Base-by-base conservation (phyloP, 2,797 vertebrate species). In the Myripristis jacobus region DNA sequence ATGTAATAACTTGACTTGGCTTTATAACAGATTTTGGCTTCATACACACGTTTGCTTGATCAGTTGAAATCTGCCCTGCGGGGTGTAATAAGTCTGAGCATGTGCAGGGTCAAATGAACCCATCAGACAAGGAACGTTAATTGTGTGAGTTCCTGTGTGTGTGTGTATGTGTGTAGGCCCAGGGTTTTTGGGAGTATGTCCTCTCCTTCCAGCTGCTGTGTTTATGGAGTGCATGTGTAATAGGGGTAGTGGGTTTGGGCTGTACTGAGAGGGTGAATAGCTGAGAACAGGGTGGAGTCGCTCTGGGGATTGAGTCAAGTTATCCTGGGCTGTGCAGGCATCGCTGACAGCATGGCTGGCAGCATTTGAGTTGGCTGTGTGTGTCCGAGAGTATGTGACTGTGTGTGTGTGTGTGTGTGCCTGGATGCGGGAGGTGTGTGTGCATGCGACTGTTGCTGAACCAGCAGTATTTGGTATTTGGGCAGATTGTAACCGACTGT, bases 391-490 rank as follows among this genome's bases (percentile, higher is more conserved):
- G 51, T 54, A 21, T 31, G 75, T 52, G 54, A 44, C 9, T 53
- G 54, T 3, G 53, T 43, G 73, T 21, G 64, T 53, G 57, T 67
- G 66, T 55, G 61, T 21, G 41, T 71, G 52, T n/a, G 60, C 53
- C 13, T 65, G 9, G 43, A 66, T 68, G 71, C 22, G 3, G 54
- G 50, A 21, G 24, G 31, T 29, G 46, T n/a, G 56, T 0, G 18
- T 16, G 62, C 21, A 60, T 55, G 77, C 47, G 44, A 75, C 65
- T 74, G 67, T 63, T 85, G 92, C 92, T 92, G 91, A 93, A 81
- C 51, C 81, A 83, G 90, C 92, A 92, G 79, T 82, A 87, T 92
- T 90, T 81, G 48, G 72, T 90, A 85, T 91, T 90, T 89, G 81
- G 90, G 82, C 87, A 91, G 86, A 87, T 84, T 78, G 75, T 67